Evolutionary conservation across 2,888 invertebrate genomes (phyloP).

Genomic region (Eupelmus urozonus): DNA sequence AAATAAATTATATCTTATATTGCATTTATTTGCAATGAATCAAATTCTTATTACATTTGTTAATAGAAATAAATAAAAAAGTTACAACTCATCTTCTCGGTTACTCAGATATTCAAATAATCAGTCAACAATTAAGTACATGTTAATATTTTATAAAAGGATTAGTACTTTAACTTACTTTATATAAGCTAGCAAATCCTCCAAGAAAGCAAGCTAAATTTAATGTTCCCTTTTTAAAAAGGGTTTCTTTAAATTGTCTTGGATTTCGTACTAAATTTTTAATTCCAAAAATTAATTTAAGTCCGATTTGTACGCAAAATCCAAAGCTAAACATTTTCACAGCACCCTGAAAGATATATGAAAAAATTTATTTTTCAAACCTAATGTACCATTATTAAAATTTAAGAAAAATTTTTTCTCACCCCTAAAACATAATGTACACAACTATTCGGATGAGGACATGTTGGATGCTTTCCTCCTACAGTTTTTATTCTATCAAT

Average conservation of each 20-base stretch:
- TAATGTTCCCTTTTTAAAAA: constrained; percentile 80
- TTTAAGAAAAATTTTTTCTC: constrained; percentile 57
- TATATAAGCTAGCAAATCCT: constrained; percentile 83
- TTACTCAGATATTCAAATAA: too few species aligned
- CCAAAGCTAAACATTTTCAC: constrained; percentile 82
- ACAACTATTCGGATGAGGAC: constrained; percentile 83
- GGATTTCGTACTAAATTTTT: constrained; percentile 79
- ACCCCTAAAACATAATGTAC: constrained; percentile 80
- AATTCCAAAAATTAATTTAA: constrained; percentile 81
- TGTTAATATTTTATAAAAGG: constrained; percentile 20
- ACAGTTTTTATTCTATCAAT: constrained; percentile 76
- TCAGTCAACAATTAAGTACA: too few species aligned
- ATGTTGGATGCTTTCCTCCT: constrained; percentile 70
- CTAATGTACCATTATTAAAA: background rate
- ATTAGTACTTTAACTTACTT: constrained; percentile 78
- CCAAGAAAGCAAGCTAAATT: constrained; percentile 85
- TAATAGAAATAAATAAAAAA: too few species aligned
- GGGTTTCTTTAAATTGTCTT: constrained; percentile 77
- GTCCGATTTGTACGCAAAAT: constrained; percentile 81
- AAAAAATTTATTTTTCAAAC: background rate
- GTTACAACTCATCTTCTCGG: too few species aligned
- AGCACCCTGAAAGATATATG: constrained; percentile 77
- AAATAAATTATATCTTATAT: constrained; percentile 14
- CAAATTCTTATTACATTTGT: too few species aligned
- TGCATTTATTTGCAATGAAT: too few species aligned